Evolutionary conservation across 2,797 vertebrate species (phyloP), one percentile per base, ranked within the genome.

Genomic region (Labeo calbasu): DNA sequence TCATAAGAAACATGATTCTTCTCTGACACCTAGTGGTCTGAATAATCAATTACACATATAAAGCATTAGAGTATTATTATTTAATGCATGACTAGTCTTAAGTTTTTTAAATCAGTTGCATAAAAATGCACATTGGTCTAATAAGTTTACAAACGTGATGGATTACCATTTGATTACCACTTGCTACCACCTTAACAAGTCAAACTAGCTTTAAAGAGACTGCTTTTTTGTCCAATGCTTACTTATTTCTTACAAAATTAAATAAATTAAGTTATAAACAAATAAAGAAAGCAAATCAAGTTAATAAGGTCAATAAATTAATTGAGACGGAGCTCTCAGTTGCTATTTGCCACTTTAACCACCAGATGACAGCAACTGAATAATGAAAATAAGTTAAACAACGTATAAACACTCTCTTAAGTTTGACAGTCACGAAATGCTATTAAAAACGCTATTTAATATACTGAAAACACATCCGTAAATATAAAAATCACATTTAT

Each of bases 311-410:
- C 32, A 36, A 36, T 36, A 36, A 36, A 36, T 36, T 36, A 36
- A 36, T 17, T 1, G 10, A 46, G 14, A 48, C 14, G 32, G 4
- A 53, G 11, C 2, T 9, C 57, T 53, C 7, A 63, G 12, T n/a
- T 65, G 68, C 19, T 46, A 28, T 55, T 66, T 55, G 50, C 14
- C n/a, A 36, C 8, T 36, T 63, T 17, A 59, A 48, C 86, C 90
- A 89, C 78, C 68, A 85, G 85, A 82, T 87, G 89, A 80, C 81
- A 86, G 86, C 69, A 89, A 12, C 66, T 68, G 1, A 32, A 43
- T 46, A 79, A 68, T 57, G 36, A 63, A 83, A 72, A 11, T 5
- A 71, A 25, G 5, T 55, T 50, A 66, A 66, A 80, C 17, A 9
- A 73, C 25, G 17, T 0, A 36, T 36, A 36, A 36, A 17, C 14